Evolutionary conservation across 2,113 vertebrate genomes (phyloP).

Genomic region (Synchiropus splendidus): DNA sequence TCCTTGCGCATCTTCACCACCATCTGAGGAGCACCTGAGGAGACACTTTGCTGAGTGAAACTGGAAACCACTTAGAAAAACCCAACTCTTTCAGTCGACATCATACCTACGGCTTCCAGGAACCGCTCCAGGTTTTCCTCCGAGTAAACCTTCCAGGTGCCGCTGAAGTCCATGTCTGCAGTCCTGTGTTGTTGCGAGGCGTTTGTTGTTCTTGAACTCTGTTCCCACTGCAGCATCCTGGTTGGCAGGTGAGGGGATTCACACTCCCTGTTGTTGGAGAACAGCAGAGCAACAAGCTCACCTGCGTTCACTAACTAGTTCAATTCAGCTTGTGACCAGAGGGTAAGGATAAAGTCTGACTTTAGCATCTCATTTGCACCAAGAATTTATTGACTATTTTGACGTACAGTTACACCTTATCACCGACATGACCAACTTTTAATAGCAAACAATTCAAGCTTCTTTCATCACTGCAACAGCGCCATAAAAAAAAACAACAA

Average conservation of each 20-base stretch:
- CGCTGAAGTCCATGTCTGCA: constrained; percentile 68
- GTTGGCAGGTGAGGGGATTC: constrained; percentile 49
- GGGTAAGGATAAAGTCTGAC: too few relatives aligned
- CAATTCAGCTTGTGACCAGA: too few relatives aligned
- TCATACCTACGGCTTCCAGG: constrained; percentile 69
- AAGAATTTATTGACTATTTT: too few relatives aligned
- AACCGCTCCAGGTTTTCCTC: constrained; percentile 76
- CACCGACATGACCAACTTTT: too few relatives aligned
- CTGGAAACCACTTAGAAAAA: neutral
- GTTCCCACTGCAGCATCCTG: neutral
- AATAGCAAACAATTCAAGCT: too few relatives aligned
- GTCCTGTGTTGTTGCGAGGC: neutral
- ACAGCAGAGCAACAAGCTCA: neutral
- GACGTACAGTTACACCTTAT: too few relatives aligned
- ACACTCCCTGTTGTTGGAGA: constrained; percentile 50
- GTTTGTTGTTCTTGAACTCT: constrained; percentile 12
- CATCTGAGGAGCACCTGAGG: constrained; percentile 65
- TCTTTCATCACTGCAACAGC: too few relatives aligned
- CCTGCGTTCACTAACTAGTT: too few relatives aligned
- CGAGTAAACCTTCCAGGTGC: constrained; percentile 72
- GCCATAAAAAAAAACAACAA: constrained; percentile 34
- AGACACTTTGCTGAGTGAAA: fast-evolving
- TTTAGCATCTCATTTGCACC: too few relatives aligned
- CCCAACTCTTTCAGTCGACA: neutral
- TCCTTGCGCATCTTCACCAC: constrained; percentile 68